phyloP scores from a whole-genome alignment of 1,140 invertebrate genomes.

The Heliothis virescens region DNA sequence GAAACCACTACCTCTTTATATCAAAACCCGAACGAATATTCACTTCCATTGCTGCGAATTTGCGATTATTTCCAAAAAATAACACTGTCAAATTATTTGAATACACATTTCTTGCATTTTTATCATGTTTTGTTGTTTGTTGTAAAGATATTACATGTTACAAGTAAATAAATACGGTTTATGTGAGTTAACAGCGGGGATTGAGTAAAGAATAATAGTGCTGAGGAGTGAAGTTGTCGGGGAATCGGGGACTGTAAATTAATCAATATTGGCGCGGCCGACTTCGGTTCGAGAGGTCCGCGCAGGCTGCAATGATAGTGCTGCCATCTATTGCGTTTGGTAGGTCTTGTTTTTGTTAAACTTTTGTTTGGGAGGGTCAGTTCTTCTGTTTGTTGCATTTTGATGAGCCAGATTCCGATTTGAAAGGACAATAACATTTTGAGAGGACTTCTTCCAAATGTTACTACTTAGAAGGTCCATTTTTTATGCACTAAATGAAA shows the following conservation, averaged over 20 bases:
- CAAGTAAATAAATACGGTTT: conserved; percentile 13
- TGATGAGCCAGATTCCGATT: too few species aligned
- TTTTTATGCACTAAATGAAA: too few species aligned
- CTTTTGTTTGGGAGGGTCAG: background rate
- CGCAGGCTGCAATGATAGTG: conserved; percentile 46
- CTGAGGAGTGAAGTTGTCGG: conserved; percentile 48
- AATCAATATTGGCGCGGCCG: conserved; percentile 62
- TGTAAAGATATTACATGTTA: conserved; percentile 25
- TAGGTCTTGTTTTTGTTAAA: background rate
- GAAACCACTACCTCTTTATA: conserved; percentile 67
- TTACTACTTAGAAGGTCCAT: too few species aligned
- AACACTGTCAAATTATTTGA: conserved; percentile 46
- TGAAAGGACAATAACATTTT: too few species aligned
- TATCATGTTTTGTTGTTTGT: conserved; percentile 9
- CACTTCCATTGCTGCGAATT: conserved; percentile 61
- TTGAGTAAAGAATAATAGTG: conserved; percentile 33
- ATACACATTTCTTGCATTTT: background rate
- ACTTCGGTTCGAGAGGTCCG: conserved; percentile 46
- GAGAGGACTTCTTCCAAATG: too few species aligned
- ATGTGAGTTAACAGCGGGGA: conserved; percentile 17
- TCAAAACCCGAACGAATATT: conserved; percentile 58
- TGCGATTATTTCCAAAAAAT: conserved; percentile 5
- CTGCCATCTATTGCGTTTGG: conserved; percentile 53
- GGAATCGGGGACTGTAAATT: conserved; percentile 12
- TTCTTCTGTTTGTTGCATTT: background rate